phyloP scores from a whole-genome alignment of 2,888 invertebrate species.

The Kuschelorhynchus macadamiae region DNA sequence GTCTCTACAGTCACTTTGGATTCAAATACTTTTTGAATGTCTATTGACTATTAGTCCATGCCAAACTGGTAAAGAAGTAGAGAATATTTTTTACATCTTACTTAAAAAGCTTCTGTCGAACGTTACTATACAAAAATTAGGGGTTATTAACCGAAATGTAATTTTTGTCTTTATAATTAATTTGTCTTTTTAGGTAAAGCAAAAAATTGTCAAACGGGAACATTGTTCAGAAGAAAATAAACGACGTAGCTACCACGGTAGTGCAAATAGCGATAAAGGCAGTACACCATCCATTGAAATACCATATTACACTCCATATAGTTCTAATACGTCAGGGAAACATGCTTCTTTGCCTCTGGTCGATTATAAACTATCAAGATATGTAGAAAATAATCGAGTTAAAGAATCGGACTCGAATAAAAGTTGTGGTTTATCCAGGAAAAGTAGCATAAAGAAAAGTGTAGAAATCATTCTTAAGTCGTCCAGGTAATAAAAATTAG shows the following conservation, averaged over 20 bases:
- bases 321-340: slow-evolving; percentile 28
- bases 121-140: no score
- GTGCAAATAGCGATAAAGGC: slow-evolving; percentile 39
- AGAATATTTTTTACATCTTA: no score
- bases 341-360: slow-evolving; percentile 51
- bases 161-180: no score
- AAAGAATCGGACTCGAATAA: slow-evolving; percentile 29
- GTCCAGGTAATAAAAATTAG: slow-evolving; percentile 31
- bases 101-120: no score
- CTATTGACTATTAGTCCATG: no score
- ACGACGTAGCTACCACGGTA: slow-evolving; percentile 14
- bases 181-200: slow-evolving; percentile 25
- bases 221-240: slow-evolving; percentile 4
- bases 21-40: no score
- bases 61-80: no score
- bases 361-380: slow-evolving; percentile 51
- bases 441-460: slow-evolving; percentile 34
- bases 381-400: slow-evolving; percentile 18
- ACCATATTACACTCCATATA: slow-evolving; percentile 48
- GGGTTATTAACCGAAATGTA: no score
- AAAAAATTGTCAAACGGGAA: slow-evolving; percentile 39
- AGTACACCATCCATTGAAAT: slow-evolving; percentile 50
- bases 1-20: no score
- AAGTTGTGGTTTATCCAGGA: slow-evolving; percentile 24
- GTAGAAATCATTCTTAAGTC: slow-evolving; percentile 45